A percentile compares a stretch with the other conserved stretches of the same genome.
phyloP scores from a whole-genome alignment of 2,113 vertebrate species.

The Sapajus apella region DNA sequence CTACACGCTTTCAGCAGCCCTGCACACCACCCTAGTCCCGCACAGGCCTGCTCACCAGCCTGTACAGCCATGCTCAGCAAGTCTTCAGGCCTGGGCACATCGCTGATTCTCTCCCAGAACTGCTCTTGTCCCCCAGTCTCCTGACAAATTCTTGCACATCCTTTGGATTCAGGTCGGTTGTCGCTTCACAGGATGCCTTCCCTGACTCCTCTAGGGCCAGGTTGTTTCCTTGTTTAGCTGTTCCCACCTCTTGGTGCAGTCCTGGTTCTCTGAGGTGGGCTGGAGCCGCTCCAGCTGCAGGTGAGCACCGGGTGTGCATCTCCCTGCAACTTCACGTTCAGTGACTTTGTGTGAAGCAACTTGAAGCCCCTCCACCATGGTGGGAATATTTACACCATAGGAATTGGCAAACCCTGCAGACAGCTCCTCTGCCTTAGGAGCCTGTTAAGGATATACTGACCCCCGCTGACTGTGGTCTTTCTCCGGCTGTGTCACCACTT shows the following conservation, averaged over 20 bases:
- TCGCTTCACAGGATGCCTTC: background rate
- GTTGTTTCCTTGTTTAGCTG: background rate
- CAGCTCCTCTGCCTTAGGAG: accelerated
- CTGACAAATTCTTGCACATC: background rate
- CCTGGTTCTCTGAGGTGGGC: background rate
- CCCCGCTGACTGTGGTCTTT: accelerated
- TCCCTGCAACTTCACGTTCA: background rate
- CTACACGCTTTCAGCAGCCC: background rate
- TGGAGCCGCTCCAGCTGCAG: accelerated
- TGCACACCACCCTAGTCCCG: accelerated
- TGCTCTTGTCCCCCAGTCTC: too few relatives aligned
- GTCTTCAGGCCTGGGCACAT: background rate
- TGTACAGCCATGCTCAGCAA: accelerated
- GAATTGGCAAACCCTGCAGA: background rate
- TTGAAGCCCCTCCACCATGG: accelerated
- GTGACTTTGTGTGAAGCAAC: background rate
- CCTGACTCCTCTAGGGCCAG: too few relatives aligned
- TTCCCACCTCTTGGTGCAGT: too few relatives aligned
- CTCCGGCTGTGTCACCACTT: too few relatives aligned
- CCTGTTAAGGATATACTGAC: background rate
- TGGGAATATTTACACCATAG: background rate
- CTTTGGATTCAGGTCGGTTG: background rate
- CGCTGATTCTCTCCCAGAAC: background rate
- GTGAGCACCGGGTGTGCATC: accelerated
- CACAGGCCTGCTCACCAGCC: background rate